These are phyloP conservation scores for Caenorhabditis sp. DNA, from an alignment of 2,888 invertebrate species.

Conservation along the genomic window DNA sequence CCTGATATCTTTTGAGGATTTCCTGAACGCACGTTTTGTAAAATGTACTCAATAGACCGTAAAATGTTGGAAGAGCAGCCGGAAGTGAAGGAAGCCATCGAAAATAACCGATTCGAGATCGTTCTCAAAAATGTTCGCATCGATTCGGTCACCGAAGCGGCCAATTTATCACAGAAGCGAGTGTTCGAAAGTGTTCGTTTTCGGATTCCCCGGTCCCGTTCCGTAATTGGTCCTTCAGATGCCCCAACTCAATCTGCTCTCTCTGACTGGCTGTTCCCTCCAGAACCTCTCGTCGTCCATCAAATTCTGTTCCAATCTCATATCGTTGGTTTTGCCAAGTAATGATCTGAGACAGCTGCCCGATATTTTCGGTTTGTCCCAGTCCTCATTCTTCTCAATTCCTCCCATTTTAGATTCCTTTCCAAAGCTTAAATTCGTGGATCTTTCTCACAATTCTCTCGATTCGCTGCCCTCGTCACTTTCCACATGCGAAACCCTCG, in stretches of 20 bases:
- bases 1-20: too few species aligned
- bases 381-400: not conserved
- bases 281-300: slow-evolving; percentile 32
- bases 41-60: too few species aligned
- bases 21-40: not conserved
- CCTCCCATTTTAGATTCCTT: slow-evolving; percentile 21
- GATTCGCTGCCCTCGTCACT: slow-evolving; percentile 57
- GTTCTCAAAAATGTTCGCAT: slow-evolving; percentile 46
- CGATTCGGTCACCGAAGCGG: slow-evolving; percentile 30
- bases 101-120: slow-evolving; percentile 58
- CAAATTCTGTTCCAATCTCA: slow-evolving; percentile 33
- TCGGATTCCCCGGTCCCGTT: not conserved
- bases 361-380: slow-evolving; percentile 49
- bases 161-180: slow-evolving; percentile 18
- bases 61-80: slow-evolving; percentile 35
- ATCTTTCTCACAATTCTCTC: slow-evolving; percentile 63
- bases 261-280: slow-evolving; percentile 46
- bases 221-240: slow-evolving; percentile 18
- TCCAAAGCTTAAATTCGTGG: slow-evolving; percentile 60
- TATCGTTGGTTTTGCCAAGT: slow-evolving; percentile 37
- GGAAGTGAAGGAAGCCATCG: slow-evolving; percentile 49
- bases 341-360: slow-evolving; percentile 54
- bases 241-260: slow-evolving; percentile 55
- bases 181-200: slow-evolving; percentile 33
- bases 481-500: slow-evolving; percentile 51